Conservation (phyloP, 2,113 vertebrate species). For the Heterocephalus glaber region DNA sequence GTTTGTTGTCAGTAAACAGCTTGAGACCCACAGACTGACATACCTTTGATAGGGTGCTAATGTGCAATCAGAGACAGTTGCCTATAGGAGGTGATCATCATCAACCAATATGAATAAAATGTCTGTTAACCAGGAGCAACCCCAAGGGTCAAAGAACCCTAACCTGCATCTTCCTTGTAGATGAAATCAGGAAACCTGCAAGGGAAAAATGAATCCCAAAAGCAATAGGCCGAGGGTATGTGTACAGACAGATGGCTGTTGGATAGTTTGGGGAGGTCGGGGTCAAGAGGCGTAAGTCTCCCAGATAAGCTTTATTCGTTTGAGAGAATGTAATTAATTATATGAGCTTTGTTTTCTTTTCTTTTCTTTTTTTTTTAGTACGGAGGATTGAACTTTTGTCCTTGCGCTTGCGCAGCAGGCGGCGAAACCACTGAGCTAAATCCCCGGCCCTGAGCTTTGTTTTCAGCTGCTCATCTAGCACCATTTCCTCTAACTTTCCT, state of each 20-base stretch:
- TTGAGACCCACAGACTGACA: neutral
- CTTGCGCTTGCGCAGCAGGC: no score
- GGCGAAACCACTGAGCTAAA: no score
- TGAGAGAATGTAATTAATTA: neutral
- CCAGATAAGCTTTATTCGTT: neutral
- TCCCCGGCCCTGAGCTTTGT: neutral
- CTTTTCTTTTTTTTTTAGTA: no score
- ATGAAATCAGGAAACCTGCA: neutral
- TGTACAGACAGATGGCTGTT: neutral
- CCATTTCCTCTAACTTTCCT: neutral
- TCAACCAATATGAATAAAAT: neutral
- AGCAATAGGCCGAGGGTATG: neutral
- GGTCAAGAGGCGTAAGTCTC: neutral
- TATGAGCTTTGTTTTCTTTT: neutral
- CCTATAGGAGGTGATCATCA: accelerated
- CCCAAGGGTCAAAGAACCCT: neutral
- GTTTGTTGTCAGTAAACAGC: neutral
- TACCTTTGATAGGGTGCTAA: neutral
- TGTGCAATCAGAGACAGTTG: neutral
- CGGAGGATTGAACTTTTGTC: no score
- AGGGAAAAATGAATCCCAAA: neutral
- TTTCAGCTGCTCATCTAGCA: neutral
- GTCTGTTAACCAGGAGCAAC: neutral
- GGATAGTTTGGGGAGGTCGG: no score
- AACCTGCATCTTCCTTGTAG: neutral